These are phyloP conservation scores for Galerucella pusilla DNA, from an alignment of 2,888 invertebrate species.

Conservation along the genomic window DNA sequence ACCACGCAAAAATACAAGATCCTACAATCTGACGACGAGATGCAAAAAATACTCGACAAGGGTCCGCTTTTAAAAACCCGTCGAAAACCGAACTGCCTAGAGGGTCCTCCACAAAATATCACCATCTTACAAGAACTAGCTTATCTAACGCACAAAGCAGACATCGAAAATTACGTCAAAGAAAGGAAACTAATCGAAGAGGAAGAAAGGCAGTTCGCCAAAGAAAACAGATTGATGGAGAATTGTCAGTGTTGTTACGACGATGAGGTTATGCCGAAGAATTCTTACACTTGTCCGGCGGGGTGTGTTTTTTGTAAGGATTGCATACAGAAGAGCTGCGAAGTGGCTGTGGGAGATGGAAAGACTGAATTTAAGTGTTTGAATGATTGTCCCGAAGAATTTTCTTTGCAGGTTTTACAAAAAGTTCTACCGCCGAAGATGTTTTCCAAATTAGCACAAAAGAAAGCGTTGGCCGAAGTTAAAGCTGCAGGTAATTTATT, in stretches of 20 bases:
- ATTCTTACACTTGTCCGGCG: conserved; percentile 61
- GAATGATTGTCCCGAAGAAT: conserved; percentile 58
- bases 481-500: conserved; percentile 61
- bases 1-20: conserved; percentile 18
- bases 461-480: conserved; percentile 67
- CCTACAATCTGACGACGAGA: conserved; percentile 1
- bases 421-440: conserved; percentile 62
- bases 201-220: conserved; percentile 55
- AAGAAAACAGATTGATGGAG: conserved; percentile 60
- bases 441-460: conserved; percentile 66
- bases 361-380: conserved; percentile 66
- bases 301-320: conserved; percentile 66
- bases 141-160: conserved; percentile 55
- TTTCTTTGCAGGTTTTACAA: conserved; percentile 58
- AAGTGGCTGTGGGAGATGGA: conserved; percentile 63
- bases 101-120: conserved; percentile 52
- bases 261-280: conserved; percentile 66
- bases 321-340: conserved; percentile 63
- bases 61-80: conserved; percentile 25
- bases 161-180: conserved; percentile 53
- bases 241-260: conserved; percentile 70
- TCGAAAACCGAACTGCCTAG: conserved; percentile 31
- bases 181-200: conserved; percentile 46
- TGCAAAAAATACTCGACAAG: conserved; percentile 1
- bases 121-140: conserved; percentile 61